Evolutionary conservation across 2,797 vertebrate genomes (phyloP).

Genomic region (Sebastes hopkinsi): DNA sequence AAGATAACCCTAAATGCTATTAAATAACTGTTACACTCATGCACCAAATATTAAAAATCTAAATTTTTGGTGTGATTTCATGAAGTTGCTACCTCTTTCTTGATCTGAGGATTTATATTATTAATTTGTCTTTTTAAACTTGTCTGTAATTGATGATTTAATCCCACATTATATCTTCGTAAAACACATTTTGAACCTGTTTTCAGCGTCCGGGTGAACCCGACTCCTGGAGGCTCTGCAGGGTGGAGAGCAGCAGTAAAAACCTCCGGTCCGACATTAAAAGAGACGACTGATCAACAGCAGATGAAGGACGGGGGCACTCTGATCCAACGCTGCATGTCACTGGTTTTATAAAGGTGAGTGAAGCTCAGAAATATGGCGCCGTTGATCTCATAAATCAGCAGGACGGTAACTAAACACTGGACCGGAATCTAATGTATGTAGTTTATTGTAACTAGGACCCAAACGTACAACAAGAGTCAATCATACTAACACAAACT

Average conservation of each 20-base stretch:
- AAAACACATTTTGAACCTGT: not conserved
- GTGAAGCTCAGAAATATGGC: constrained; percentile 55
- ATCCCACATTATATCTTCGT: not conserved
- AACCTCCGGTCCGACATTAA: constrained; percentile 34
- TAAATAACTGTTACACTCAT: not conserved
- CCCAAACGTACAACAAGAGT: not conserved
- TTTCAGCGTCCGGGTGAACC: constrained; percentile 28
- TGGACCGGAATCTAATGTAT: not conserved
- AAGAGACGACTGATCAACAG: constrained; percentile 60
- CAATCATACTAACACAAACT: not conserved
- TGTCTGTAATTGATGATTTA: not conserved
- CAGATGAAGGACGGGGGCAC: constrained; percentile 59
- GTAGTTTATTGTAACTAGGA: not conserved
- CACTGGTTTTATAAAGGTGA: constrained; percentile 51
- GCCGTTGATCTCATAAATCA: constrained; percentile 59
- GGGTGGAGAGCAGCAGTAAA: constrained; percentile 44
- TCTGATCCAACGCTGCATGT: constrained; percentile 38
- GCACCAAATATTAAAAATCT: not conserved
- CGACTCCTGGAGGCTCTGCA: constrained; percentile 27
- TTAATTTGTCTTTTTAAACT: not conserved
- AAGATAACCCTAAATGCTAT: not conserved
- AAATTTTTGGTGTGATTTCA: not conserved
- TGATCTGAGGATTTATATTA: not conserved
- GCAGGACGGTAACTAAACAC: constrained; percentile 52
- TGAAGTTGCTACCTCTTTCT: not conserved